These are phyloP conservation scores for Drosophila tanythrix DNA, from an alignment of 2,888 invertebrate genomes.

Conservation along the genomic window DNA sequence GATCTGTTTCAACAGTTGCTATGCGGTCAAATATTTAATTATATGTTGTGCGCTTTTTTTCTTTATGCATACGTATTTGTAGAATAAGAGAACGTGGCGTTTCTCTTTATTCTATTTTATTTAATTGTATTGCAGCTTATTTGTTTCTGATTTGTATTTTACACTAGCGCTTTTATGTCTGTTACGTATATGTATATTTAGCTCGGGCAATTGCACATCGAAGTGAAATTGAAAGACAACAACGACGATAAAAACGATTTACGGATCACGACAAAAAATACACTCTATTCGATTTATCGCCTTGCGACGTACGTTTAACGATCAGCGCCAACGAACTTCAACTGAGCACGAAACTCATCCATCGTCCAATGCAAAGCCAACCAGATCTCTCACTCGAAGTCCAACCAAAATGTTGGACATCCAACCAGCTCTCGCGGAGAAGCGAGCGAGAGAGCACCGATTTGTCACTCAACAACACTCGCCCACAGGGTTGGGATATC, in stretches of 20 bases:
- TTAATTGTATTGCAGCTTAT: conserved; percentile 18
- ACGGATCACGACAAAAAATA: conserved; percentile 40
- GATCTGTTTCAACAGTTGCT: conserved; percentile 51
- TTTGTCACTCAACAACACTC: conserved; percentile 54
- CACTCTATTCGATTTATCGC: conserved; percentile 23
- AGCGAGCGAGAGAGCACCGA: conserved; percentile 23
- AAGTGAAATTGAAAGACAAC: conserved; percentile 63
- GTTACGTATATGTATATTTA: conserved; percentile 41
- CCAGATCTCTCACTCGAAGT: conserved; percentile 28
- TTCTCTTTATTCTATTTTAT: conserved; percentile 32
- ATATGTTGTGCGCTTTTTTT: conserved; percentile 40
- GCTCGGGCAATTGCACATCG: conserved; percentile 62
- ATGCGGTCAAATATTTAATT: conserved; percentile 66
- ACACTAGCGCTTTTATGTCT: conserved; percentile 21
- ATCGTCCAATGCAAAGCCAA: conserved; percentile 26
- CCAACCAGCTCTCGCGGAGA: conserved; percentile 13
- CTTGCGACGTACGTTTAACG: conserved; percentile 38
- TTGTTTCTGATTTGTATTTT: conserved; percentile 25
- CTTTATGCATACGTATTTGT: conserved; percentile 24
- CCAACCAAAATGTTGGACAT: conserved; percentile 33
- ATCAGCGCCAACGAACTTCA: conserved; percentile 58
- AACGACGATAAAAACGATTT: conserved; percentile 24
- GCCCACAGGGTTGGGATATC: conserved; percentile 20
- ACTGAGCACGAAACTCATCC: conserved; percentile 43
- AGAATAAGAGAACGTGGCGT: conserved; percentile 73